These are phyloP conservation scores for Trichopoda pennipes DNA, from an alignment of 2,888 invertebrate species.

Conservation along the genomic window DNA sequence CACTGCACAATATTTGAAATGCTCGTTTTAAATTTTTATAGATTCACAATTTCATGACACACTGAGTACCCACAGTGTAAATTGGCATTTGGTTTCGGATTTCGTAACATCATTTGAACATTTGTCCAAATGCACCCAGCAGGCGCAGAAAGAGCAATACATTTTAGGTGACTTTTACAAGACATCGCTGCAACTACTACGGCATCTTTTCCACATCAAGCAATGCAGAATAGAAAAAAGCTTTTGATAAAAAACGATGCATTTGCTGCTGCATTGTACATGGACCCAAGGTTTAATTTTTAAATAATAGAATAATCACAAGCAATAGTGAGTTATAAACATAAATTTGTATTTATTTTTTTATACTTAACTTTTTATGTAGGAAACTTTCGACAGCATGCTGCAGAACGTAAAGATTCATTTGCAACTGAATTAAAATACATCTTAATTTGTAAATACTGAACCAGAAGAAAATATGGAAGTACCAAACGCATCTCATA, in stretches of 20 bases:
- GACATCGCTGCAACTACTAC: constrained; percentile 22
- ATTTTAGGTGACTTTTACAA: constrained; percentile 67
- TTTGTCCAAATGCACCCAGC: constrained; percentile 57
- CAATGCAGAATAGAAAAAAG: constrained; percentile 42
- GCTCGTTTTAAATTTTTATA: too few relatives aligned
- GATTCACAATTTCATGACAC: neutral
- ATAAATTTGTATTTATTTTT: too few relatives aligned
- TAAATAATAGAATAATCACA: constrained; percentile 55
- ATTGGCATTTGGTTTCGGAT: constrained; percentile 63
- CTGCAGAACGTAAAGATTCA: neutral
- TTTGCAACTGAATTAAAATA: too few relatives aligned
- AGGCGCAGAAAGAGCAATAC: constrained; percentile 59
- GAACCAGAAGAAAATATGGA: neutral
- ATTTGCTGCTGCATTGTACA: constrained; percentile 65
- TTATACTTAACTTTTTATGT: neutral
- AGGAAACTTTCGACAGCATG: neutral
- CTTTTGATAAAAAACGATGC: constrained; percentile 52
- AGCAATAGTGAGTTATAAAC: constrained; percentile 59
- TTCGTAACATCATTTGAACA: constrained; percentile 66
- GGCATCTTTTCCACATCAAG: neutral
- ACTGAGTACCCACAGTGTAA: neutral
- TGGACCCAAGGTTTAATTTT: constrained; percentile 47
- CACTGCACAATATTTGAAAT: too few relatives aligned
- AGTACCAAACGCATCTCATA: neutral
- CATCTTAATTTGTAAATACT: too few relatives aligned